These are phyloP conservation scores for Cheiracanthium punctorium DNA, from an alignment of 2,888 invertebrate genomes.

Conservation along the genomic window DNA sequence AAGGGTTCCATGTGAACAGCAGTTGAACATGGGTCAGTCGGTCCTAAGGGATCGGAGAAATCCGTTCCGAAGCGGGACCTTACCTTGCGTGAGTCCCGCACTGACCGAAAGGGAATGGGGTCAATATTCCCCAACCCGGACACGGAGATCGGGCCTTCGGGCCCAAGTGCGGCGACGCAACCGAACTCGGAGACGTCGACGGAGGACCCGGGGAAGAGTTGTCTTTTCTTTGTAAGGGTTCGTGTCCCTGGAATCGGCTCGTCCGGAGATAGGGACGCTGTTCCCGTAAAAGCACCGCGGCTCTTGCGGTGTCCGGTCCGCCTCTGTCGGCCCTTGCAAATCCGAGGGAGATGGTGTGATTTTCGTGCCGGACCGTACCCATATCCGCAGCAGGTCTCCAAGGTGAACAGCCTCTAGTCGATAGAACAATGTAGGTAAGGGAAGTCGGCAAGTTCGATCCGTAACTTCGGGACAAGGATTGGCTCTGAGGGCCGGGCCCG, in stretches of 20 bases:
- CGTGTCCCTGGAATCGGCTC: slow-evolving; percentile 77
- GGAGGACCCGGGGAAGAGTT: slow-evolving; percentile 76
- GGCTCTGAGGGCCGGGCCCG: slow-evolving; percentile 83
- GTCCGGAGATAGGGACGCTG: slow-evolving; percentile 76
- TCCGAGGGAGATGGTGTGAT: slow-evolving; percentile 67
- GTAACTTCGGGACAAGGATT: slow-evolving; percentile 83
- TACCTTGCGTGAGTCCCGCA: no score
- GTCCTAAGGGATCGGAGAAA: slow-evolving; percentile 75
- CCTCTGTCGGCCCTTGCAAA: slow-evolving; percentile 72
- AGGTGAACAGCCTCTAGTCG: slow-evolving; percentile 83
- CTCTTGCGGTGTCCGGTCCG: slow-evolving; percentile 76
- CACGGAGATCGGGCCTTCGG: slow-evolving; percentile 73
- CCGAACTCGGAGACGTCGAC: slow-evolving; percentile 76
- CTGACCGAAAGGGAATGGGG: slow-evolving; percentile 77
- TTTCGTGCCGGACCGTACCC: slow-evolving; percentile 73
- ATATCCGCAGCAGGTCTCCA: slow-evolving; percentile 87
- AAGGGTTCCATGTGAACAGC: slow-evolving; percentile 81
- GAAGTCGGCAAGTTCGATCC: slow-evolving; percentile 82
- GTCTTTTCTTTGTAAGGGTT: slow-evolving; percentile 77
- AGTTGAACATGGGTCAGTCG: slow-evolving; percentile 77
- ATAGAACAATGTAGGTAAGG: slow-evolving; percentile 83
- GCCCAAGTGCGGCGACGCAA: slow-evolving; percentile 75
- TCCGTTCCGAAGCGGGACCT: slow-evolving; percentile 79
- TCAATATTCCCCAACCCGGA: slow-evolving; percentile 76
- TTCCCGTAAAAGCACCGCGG: slow-evolving; percentile 76